Evolutionary conservation across 1,140 invertebrate species (phyloP).

Genomic region (Probaryconus sp.): DNA sequence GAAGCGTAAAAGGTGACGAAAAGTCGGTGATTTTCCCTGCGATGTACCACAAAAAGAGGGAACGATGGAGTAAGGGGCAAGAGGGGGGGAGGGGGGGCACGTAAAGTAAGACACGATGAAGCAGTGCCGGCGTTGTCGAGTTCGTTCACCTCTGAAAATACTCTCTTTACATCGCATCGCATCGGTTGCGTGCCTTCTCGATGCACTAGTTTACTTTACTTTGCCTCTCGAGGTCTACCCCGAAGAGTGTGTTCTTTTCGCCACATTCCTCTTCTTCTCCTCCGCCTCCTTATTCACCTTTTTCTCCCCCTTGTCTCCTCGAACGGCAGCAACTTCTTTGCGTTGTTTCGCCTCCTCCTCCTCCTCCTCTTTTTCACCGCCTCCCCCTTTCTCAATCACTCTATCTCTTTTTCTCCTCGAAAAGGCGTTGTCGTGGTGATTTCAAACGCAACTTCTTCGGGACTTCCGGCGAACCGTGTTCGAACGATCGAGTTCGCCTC

Average conservation of each 20-base stretch:
- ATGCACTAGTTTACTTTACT: constrained; percentile 77
- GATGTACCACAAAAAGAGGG: constrained; percentile 46
- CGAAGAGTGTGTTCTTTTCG: constrained; percentile 56
- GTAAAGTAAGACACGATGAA: constrained; percentile 70
- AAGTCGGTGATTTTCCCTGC: constrained; percentile 68
- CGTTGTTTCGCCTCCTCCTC: constrained; percentile 8
- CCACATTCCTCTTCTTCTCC: constrained; percentile 52
- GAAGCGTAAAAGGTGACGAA: constrained; percentile 53
- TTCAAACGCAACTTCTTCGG: constrained; percentile 52
- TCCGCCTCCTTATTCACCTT: constrained; percentile 41
- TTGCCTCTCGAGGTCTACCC: constrained; percentile 59
- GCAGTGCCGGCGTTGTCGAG: constrained; percentile 67
- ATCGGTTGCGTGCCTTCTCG: constrained; percentile 72
- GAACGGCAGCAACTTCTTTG: too few species aligned
- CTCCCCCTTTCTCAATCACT: constrained; percentile 32
- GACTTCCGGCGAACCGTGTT: constrained; percentile 57
- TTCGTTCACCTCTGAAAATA: constrained; percentile 77
- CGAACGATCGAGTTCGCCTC: constrained; percentile 58
- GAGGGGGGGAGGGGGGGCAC: constrained; percentile 39
- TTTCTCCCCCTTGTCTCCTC: constrained; percentile 37
- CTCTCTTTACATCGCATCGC: constrained; percentile 74
- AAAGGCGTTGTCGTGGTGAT: constrained; percentile 43
- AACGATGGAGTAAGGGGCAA: constrained; percentile 20
- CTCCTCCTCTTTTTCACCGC: constrained; percentile 7
- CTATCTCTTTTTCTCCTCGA: constrained; percentile 23